Base-by-base conservation (phyloP, 2,113 vertebrate genomes). In the Siniperca knerii region DNA sequence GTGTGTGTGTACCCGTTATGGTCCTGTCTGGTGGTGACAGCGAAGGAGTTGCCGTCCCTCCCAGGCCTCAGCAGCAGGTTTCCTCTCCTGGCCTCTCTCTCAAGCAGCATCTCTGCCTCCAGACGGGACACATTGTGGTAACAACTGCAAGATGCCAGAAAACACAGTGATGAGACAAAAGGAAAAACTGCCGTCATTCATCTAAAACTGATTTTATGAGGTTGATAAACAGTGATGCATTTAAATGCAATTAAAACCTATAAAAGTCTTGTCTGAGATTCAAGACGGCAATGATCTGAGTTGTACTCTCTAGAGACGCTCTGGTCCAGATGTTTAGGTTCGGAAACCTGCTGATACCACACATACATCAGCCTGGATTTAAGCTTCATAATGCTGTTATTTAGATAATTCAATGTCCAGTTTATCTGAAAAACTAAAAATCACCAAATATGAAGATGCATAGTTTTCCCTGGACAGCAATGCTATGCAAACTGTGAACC, bases 31-130 rank as follows among this genome's bases (percentile, higher is more conserved):
- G 96, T 97, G 52, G 94, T 95, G 88, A 97, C 50, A 0, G 97
- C 96, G 11, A 96, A 86, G 0, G 85, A 89, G 12, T 18, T 83
- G 23, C 90, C 87, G 0, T 93, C 81, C 0, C 92, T 90, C 0
- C 96, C 90, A 0, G 96, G 97, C 16, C 96, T 90, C 77, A 98
- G 91, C 83, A 98, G 86, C 76, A 98, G 37, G 87, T 96, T 97
- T 16, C 97, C 97, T 33, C 77, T 83, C 0, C 90, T 89, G 0
- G 81, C 57, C 15, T 96, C 89, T 76, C 74, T 94, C 83, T 96
- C 96, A 46, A 97, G 93, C 58, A 97, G 90, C 42, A 91, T 60
- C 77, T 96, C 95, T 0, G 97, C 97, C 81, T 97, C 97, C 15
- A 85, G 46, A 1, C 96, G 94, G 15, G 92, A 94, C 62, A 97